Base-by-base conservation (phyloP, 2,888 invertebrate genomes). In the Fragum whitleyi region DNA sequence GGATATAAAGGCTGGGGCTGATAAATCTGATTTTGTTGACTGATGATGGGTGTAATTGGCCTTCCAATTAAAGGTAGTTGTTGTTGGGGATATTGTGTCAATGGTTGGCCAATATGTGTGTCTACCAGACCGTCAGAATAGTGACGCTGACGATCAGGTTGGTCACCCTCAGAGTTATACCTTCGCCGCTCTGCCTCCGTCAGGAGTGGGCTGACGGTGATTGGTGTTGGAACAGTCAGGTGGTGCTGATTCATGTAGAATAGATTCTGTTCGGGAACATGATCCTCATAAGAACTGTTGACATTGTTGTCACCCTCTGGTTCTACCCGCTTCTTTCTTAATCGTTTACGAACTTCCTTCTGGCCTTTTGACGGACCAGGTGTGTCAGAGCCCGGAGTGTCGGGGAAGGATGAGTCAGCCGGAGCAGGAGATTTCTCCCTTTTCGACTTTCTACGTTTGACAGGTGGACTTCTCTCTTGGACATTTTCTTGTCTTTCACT, bases 261-360 rank as follows among this genome's bases (percentile, higher is more conserved):
- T 26, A 65, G 14, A 9, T 70, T 62, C 0, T 47, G 51, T 39
- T 62, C 74, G 7, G 75, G 59, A 26, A 69, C 73, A 9, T 77
- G 72, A 14, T 85, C 79, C 11, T 85, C 81, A 51, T 74, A 77
- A 14, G 85, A 79, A 42, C 39, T 26, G 21, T 71, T 65, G 5
- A 36, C 32, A 57, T 80, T 80, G 21, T 65, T 80, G 51, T 85
- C 81, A 9, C 79, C 79, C 51, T 81, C 85, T n/a, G 81, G 85
- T n/a, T 85, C 81, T 28, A 81, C 57, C 42, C 82, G 59, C 36
- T 82, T 77, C 39, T 77, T 79, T 51, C 74, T 83, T 2, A 19
- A 5, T 39, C 55, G 65, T 23, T 65, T 55, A 77, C 70, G 73
- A 6, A 28, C 29, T 26, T 76, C 70, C 51, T 74, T 65, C 32